Evolutionary conservation across 2,113 vertebrate species (phyloP), one percentile per base, ranked within the genome.

Genomic region (Gobiocypris rarus): DNA sequence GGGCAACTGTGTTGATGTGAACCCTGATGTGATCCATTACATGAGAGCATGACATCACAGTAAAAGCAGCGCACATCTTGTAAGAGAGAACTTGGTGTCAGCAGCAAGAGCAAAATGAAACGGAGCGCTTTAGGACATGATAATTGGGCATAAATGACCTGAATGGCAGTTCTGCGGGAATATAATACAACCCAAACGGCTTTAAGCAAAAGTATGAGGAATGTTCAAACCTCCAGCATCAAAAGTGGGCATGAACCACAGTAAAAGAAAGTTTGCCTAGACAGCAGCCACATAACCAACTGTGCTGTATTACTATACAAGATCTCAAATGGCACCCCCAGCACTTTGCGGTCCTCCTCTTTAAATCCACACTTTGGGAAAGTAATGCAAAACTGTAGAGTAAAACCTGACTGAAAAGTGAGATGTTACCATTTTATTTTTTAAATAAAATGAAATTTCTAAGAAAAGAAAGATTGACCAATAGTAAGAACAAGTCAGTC

Each of bases 31-130:
- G 70, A 38, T 34, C 63, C 28, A 41, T 82, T 71, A 71, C 28
- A 61, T 2, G 28, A 61, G 15, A 59, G 50, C 13, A 54, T 83
- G 71, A 83, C 45, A 65, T 75, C 70, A 75, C 9, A 63, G 34
- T 45, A 34, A 6, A 63, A 75, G 56, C 22, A 83, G 41, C 10
- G 15, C 19, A 28, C 52, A 45, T 82, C 24, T 82, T 58, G 31
- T 41, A 73, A 69, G 24, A 28, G 19, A 24, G 24, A 28, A 24
- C 31, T 70, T 38, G 45, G 24, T 54, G 26, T 38, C 13, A 52
- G 45, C 17, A 1, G 26, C 61, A 13, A 5, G 45, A 19, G 11
- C 14, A 15, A 19, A 81, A 13, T 45, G 28, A 41, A 58, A 38
- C 75, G 6, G 17, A 15, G 34, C 14, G 34, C 28, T 77, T 38